Evolutionary conservation across 2,888 invertebrate species (phyloP), one percentile per base, ranked within the genome.

Genomic region (Orchesellides sinensis): DNA sequence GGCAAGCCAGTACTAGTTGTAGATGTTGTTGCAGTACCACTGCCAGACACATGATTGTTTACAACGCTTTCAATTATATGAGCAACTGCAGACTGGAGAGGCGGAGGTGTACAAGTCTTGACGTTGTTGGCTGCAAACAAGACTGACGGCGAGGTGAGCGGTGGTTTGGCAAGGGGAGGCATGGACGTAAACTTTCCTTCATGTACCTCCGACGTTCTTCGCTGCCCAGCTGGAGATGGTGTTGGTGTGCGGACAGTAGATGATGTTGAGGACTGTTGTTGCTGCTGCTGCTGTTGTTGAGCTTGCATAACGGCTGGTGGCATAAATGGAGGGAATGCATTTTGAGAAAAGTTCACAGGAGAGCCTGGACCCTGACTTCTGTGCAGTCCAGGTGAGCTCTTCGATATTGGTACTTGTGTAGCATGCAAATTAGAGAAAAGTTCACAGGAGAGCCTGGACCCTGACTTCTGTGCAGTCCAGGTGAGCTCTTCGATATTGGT

Each of bases 41-140:
- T 19, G n/a, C 29, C 17, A 21, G 32, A 47, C 12, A 85, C 79
- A 61, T 88, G 88, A 85, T 87, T 88, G 84, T 87, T 88, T 21
- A 88, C 87, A 49, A 88, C 86, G 74, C 87, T 88, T 84, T 88
- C 88, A 77, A 88, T 88, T 5, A 88, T 87, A 49, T 88, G 88
- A 77, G 88, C 88, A 19, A 87, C 87, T 0, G 86, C 85, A 2
- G 87, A 87, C 45, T 86, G 86, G 4, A 87, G 87, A 2, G 88
- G 87, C 1, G 85, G 84, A 1, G 84, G 80, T 8, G 84, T 85
- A 40, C 86, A 80, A 40, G 77, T 84, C 61, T 84, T 84, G 40
- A 81, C 81, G 56, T 72, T 85, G 25, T 61, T 84, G 23, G 85
- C 82, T 12, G 87, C 83, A 45, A 88, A 61, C 4, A 88, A 61